Conservation (phyloP, 1,140 invertebrate genomes). For the Euwallacea similis region DNA sequence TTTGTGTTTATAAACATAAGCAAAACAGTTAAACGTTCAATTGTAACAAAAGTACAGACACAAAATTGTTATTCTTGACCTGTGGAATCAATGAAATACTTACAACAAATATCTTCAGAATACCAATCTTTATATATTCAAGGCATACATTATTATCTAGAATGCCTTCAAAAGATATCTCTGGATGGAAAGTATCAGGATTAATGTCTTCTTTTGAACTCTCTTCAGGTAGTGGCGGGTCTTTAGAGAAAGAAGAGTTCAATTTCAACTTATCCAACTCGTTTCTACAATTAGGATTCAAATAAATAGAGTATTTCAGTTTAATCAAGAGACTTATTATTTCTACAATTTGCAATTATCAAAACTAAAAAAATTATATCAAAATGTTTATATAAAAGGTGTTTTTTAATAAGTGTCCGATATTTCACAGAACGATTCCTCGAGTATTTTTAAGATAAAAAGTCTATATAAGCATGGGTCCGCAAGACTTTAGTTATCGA, state of each 20-base stretch:
- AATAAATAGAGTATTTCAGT: not conserved
- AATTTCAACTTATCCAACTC: constrained; percentile 18
- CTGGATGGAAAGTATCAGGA: not conserved
- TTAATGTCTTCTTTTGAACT: not conserved
- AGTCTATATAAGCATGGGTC: too few relatives aligned
- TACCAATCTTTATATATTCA: constrained; percentile 8
- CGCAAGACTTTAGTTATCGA: too few relatives aligned
- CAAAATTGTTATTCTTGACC: not conserved
- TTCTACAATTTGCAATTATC: too few relatives aligned
- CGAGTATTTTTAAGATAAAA: too few relatives aligned
- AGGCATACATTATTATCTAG: constrained; percentile 3
- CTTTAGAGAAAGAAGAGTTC: not conserved
- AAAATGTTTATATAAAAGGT: not conserved
- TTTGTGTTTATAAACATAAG: too few relatives aligned
- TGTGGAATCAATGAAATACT: constrained; percentile 1
- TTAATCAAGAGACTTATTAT: not conserved
- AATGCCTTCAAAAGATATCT: not conserved
- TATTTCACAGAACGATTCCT: too few relatives aligned
- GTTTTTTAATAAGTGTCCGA: too few relatives aligned
- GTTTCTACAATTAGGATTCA: not conserved
- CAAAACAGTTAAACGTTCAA: too few relatives aligned
- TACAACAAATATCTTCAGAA: constrained; percentile 20
- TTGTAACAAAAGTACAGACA: too few relatives aligned
- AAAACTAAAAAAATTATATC: not conserved
- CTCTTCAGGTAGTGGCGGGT: not conserved